phyloP scores from a whole-genome alignment of 2,888 invertebrate species.

The Glomeris marginata region DNA sequence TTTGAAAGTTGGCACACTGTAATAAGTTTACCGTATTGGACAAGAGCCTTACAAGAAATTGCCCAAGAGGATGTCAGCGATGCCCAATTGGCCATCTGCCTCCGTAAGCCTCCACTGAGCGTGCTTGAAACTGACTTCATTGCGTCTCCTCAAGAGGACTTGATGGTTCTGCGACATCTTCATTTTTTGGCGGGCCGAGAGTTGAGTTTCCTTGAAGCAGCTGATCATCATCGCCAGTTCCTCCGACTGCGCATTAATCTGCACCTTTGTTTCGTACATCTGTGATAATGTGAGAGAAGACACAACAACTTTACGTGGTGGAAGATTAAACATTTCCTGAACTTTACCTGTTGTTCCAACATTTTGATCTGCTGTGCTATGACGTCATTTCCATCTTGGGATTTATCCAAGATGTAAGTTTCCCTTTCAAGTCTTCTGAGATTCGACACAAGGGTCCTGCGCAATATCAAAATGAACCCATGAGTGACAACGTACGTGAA shows the following conservation, averaged over 20 bases:
- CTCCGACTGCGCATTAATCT: conserved; percentile 71
- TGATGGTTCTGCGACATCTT: conserved; percentile 36
- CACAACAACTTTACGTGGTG: background rate
- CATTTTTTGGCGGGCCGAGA: conserved; percentile 37
- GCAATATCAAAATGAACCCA: conserved; percentile 12
- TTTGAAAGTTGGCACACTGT: background rate
- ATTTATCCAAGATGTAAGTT: conserved; percentile 69
- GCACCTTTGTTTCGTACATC: conserved; percentile 79
- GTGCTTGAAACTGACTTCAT: conserved; percentile 95
- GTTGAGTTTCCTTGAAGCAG: conserved; percentile 69
- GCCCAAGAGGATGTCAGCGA: conserved; percentile 85
- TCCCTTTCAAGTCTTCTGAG: conserved; percentile 76
- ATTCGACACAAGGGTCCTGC: conserved; percentile 49
- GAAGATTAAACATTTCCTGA: background rate
- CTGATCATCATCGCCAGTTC: conserved; percentile 91
- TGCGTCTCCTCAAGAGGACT: conserved; percentile 57
- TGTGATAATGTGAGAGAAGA: conserved; percentile 24
- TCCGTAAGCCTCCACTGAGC: conserved; percentile 97
- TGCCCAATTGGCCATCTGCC: conserved; percentile 92
- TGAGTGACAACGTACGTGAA: no score
- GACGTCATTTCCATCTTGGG: conserved; percentile 40
- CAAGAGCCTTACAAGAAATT: conserved; percentile 61
- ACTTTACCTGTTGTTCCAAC: conserved; percentile 48
- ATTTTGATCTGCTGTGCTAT: conserved; percentile 51
- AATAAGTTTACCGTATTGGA: background rate